Evolutionary conservation across 2,797 vertebrate genomes (phyloP).

Genomic region (Betta splendens): DNA sequence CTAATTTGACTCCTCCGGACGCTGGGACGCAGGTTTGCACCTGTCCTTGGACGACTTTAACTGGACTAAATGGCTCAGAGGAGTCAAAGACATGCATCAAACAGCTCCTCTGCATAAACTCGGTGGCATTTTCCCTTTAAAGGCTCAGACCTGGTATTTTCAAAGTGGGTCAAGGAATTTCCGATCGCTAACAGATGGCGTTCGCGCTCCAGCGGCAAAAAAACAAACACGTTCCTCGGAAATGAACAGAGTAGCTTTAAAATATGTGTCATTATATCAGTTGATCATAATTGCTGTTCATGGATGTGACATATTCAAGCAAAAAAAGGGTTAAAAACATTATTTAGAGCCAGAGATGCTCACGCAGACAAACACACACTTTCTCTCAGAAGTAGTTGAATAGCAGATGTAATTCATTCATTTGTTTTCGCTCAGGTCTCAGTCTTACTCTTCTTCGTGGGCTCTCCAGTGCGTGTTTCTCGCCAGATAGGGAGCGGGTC

Average conservation of each 20-base stretch:
- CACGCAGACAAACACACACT: not conserved
- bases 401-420: slow-evolving; percentile 1
- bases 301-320: slow-evolving; percentile 24
- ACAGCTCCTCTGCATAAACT: slow-evolving; percentile 28
- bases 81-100: slow-evolving; percentile 28
- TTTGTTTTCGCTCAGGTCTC: slow-evolving; percentile 12
- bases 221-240: slow-evolving; percentile 70
- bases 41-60: slow-evolving; percentile 13
- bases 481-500: slow-evolving; percentile 16
- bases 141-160: slow-evolving; percentile 47
- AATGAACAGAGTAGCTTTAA: slow-evolving; percentile 48
- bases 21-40: slow-evolving; percentile 26
- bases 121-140: slow-evolving; percentile 36
- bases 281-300: slow-evolving; percentile 38
- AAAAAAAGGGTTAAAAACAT: slow-evolving; percentile 16
- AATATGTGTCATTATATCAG: slow-evolving; percentile 50
- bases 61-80: slow-evolving; percentile 19
- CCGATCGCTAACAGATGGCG: slow-evolving; percentile 71
- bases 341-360: slow-evolving; percentile 8
- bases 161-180: slow-evolving; percentile 73
- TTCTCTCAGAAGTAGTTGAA: slow-evolving; percentile 9
- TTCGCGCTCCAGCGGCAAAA: slow-evolving; percentile 66
- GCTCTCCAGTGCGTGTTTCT: slow-evolving; percentile 1
- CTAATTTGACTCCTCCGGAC: slow-evolving; percentile 27
- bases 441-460: not conserved